Conservation (phyloP, 2,113 vertebrate genomes). For the Cyprinus carpio region DNA sequence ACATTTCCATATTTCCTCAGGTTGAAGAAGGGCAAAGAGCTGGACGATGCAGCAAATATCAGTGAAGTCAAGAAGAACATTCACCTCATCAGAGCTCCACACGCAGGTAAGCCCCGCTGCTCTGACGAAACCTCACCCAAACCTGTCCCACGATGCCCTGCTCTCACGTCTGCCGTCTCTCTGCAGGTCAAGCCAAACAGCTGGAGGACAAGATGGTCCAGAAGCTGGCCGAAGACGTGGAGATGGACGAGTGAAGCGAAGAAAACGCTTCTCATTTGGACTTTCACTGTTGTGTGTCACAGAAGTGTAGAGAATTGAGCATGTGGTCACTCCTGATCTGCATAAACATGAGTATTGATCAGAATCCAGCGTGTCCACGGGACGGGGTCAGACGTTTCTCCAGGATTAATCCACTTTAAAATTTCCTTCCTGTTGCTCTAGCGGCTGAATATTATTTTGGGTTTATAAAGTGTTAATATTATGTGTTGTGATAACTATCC, state of each 20-base stretch:
- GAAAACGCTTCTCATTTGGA: not conserved
- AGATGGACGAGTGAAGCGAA: conserved; percentile 79
- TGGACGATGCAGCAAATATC: conserved; percentile 90
- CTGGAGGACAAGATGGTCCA: conserved; percentile 97
- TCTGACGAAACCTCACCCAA: not conserved
- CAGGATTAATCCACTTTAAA: not conserved
- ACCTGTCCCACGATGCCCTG: not conserved
- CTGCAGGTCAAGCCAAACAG: conserved; percentile 83
- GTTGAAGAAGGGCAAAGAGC: conserved; percentile 90
- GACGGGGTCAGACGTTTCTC: not conserved
- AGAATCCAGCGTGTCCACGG: not conserved
- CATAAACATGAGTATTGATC: not conserved
- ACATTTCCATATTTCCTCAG: conserved; percentile 61
- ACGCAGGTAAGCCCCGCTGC: conserved; percentile 78
- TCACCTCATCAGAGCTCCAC: conserved; percentile 91
- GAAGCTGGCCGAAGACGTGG: conserved; percentile 87
- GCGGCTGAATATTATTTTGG: not conserved
- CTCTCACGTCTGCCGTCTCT: conserved; percentile 39
- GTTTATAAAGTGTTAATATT: not conserved
- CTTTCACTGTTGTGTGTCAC: not conserved
- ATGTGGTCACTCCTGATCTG: not conserved
- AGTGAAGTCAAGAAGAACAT: conserved; percentile 95
- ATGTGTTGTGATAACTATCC: not conserved
- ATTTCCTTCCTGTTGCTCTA: not conserved
- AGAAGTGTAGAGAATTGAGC: no score